These are phyloP conservation scores for Hydropotes inermis DNA, from an alignment of 2,113 vertebrate genomes.

Conservation along the genomic window DNA sequence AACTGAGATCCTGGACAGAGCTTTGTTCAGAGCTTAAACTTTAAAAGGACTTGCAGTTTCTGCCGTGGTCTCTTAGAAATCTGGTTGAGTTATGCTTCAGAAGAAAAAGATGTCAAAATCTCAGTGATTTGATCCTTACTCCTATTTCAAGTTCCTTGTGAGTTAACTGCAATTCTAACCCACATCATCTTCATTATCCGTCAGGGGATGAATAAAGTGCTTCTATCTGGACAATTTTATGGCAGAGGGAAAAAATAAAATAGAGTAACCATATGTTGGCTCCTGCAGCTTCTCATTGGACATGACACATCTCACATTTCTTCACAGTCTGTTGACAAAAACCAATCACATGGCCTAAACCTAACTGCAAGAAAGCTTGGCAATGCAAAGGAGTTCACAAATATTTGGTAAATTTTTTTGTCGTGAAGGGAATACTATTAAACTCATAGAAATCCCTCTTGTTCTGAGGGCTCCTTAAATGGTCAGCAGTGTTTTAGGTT, in stretches of 20 bases:
- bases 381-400: not conserved
- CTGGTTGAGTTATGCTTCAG: not conserved
- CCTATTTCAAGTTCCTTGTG: not conserved
- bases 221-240: not conserved
- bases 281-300: not conserved
- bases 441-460: not conserved
- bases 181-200: not conserved
- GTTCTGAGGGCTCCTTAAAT: not conserved
- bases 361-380: not conserved
- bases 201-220: not conserved
- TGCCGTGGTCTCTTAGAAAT: not conserved
- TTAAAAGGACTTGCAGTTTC: not conserved
- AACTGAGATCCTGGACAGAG: not conserved
- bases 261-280: not conserved
- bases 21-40: not conserved
- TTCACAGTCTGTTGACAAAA: not conserved
- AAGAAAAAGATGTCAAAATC: not conserved
- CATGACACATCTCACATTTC: not conserved
- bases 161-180: not conserved
- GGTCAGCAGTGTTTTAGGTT: not conserved
- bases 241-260: not conserved
- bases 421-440: not conserved
- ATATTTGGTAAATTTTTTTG: not conserved
- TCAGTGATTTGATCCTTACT: not conserved
- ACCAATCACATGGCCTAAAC: not conserved